Evolutionary conservation across 1,140 invertebrate species (phyloP).

Genomic region (Drosophila takahashii): DNA sequence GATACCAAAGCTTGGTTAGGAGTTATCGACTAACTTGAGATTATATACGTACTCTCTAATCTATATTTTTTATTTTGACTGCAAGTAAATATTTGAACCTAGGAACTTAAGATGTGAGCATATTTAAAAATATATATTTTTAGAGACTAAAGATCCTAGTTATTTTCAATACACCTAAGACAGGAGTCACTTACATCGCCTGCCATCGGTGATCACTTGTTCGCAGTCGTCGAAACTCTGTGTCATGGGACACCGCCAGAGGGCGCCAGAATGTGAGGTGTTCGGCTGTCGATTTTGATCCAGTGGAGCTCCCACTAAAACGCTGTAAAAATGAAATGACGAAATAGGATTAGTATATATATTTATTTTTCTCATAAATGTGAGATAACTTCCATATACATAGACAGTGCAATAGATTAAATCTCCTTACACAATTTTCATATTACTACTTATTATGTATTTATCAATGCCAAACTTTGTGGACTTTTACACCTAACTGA

Average conservation of each 20-base stretch:
- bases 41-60: conserved; percentile 10
- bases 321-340: conserved; percentile 86
- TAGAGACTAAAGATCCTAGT: neutral
- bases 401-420: too few relatives aligned
- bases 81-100: conserved; percentile 6
- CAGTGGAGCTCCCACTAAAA: conserved; percentile 96
- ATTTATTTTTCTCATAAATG: neutral
- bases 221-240: conserved; percentile 89
- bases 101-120: neutral
- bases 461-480: neutral
- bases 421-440: too few relatives aligned
- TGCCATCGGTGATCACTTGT: conserved; percentile 94
- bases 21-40: conserved; percentile 16
- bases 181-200: conserved; percentile 88
- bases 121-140: neutral
- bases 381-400: too few relatives aligned
- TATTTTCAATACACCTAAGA: neutral
- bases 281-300: conserved; percentile 93
- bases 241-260: conserved; percentile 94
- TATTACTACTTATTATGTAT: too few relatives aligned
- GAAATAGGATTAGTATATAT: neutral
- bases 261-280: conserved; percentile 93
- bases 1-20: conserved; percentile 29
- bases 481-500: neutral
- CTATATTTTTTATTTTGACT: neutral